Evolutionary conservation across 2,888 invertebrate species (phyloP).

Genomic region (Heliconius hortense): DNA sequence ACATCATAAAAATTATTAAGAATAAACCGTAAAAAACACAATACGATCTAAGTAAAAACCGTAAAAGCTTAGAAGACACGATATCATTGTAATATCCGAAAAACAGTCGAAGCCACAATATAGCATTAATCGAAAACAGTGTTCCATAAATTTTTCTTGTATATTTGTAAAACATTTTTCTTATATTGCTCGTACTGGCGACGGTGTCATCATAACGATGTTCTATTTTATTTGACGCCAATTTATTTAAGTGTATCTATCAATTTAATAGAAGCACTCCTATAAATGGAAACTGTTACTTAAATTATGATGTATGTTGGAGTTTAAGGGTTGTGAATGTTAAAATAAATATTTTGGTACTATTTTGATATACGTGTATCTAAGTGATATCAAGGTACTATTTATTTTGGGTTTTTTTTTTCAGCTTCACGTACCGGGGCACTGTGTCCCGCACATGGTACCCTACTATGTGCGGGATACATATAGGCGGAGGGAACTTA

Average conservation of each 20-base stretch:
- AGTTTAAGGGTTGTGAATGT: conserved; percentile 20
- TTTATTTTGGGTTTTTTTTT: neutral
- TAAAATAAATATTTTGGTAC: conserved; percentile 3
- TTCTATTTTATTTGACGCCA: conserved; percentile 19
- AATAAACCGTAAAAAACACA: conserved; percentile 5
- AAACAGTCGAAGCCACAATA: conserved; percentile 27
- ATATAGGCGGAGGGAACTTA: too few relatives aligned
- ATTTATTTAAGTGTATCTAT: conserved; percentile 28
- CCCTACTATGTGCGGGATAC: too few relatives aligned
- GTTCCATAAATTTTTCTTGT: conserved; percentile 3
- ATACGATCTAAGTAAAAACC: conserved; percentile 12
- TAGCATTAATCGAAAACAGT: conserved; percentile 25
- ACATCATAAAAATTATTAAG: neutral
- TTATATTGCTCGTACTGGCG: neutral
- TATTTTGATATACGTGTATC: neutral
- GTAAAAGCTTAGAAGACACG: conserved; percentile 23
- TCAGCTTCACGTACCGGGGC: too few relatives aligned
- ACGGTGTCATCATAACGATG: conserved; percentile 9
- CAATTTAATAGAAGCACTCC: conserved; percentile 19
- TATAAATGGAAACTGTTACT: conserved; percentile 26
- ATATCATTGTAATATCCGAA: conserved; percentile 29
- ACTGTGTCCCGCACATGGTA: too few relatives aligned
- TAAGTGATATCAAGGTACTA: neutral
- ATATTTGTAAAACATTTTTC: conserved; percentile 16
- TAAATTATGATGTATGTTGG: conserved; percentile 15